phyloP scores from a whole-genome alignment of 2,113 vertebrate genomes.

The Notothenia coriiceps region DNA sequence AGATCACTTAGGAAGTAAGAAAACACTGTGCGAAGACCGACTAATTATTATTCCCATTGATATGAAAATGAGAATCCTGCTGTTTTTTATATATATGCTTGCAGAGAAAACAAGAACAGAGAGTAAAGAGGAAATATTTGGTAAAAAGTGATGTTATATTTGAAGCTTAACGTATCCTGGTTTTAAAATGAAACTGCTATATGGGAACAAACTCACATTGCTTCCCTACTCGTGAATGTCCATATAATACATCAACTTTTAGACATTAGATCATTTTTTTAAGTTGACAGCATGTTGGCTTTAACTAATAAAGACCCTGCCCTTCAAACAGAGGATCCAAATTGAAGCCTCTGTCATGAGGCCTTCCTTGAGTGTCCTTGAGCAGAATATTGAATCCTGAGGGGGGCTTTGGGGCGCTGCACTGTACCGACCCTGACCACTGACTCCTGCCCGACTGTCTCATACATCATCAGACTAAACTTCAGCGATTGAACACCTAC shows the following conservation, averaged over 20 bases:
- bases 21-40: no score
- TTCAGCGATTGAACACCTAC: slow-evolving; percentile 16
- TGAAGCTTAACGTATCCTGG: no score
- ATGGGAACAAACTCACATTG: not conserved
- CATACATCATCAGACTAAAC: slow-evolving; percentile 33
- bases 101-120: no score
- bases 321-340: slow-evolving; percentile 26
- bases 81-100: no score
- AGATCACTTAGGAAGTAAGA: no score
- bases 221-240: not conserved
- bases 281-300: not conserved
- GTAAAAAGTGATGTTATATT: no score
- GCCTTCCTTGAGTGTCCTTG: slow-evolving; percentile 17
- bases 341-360: slow-evolving; percentile 25
- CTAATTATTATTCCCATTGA: no score
- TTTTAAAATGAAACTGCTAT: no score
- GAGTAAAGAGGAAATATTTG: no score
- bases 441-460: not conserved
- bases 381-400: slow-evolving; percentile 27
- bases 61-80: no score
- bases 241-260: not conserved
- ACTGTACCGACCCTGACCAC: slow-evolving; percentile 6
- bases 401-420: not conserved
- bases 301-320: not conserved
- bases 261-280: not conserved